Conservation (phyloP, 2,888 invertebrate genomes). For the Augochlorella aurata region DNA sequence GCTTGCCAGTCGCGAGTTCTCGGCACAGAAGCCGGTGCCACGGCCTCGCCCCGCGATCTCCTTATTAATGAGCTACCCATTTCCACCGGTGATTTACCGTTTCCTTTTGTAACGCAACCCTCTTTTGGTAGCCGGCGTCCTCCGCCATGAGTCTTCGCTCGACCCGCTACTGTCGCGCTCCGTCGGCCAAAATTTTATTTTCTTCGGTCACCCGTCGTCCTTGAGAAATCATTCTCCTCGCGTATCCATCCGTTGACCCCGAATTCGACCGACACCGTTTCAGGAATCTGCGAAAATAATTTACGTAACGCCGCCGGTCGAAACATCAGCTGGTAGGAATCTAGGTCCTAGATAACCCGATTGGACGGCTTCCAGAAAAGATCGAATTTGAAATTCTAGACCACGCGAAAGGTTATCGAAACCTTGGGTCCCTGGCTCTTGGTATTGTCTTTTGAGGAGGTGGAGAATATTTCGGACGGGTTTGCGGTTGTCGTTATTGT, state of each 20-base stretch:
- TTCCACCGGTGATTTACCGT: conserved; percentile 64
- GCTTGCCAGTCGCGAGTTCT: conserved; percentile 61
- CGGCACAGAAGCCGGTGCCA: conserved; percentile 37
- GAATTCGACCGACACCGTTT: neutral
- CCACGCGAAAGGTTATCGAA: neutral
- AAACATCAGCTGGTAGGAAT: conserved; percentile 2
- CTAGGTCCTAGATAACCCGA: neutral
- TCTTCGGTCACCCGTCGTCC: neutral
- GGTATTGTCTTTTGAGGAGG: neutral
- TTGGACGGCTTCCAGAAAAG: neutral
- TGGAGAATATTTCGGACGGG: too few relatives aligned
- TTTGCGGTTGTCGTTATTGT: too few relatives aligned
- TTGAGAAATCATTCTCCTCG: neutral
- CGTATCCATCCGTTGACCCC: neutral
- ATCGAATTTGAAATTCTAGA: conserved; percentile 14
- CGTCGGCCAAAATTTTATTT: conserved; percentile 10
- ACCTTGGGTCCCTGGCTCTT: neutral
- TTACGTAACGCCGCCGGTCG: neutral
- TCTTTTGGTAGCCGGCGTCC: neutral
- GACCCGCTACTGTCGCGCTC: neutral
- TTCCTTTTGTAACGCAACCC: conserved; percentile 56
- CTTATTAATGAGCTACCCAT: conserved; percentile 67
- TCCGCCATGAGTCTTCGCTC: conserved; percentile 12
- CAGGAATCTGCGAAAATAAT: conserved; percentile 3
- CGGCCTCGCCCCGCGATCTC: conserved; percentile 43